A percentile compares a stretch with the other conserved stretches of the same genome.
phyloP scores from a whole-genome alignment of 2,797 vertebrate genomes.

The Melopsittacus undulatus region DNA sequence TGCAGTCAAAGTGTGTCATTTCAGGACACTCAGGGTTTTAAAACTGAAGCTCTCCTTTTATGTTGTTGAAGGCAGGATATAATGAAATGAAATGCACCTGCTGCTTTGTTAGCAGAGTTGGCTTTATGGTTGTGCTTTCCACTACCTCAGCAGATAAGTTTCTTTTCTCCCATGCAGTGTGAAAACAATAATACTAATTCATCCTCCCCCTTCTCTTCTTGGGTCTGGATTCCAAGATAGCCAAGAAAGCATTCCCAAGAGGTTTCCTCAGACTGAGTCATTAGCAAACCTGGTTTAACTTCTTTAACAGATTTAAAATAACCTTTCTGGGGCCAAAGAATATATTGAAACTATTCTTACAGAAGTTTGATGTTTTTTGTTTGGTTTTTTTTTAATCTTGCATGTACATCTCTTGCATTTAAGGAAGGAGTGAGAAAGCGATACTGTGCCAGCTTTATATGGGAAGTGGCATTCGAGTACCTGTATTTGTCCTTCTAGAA shows the following conservation, averaged over 20 bases:
- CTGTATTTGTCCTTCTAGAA: background rate
- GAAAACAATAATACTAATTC: background rate
- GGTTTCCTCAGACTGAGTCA: background rate
- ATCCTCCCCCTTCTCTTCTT: background rate
- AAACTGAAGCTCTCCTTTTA: background rate
- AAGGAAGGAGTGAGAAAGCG: background rate
- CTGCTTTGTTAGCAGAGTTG: background rate
- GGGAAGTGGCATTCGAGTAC: background rate
- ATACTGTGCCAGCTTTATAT: background rate
- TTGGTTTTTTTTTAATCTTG: background rate
- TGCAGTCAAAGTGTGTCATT: background rate
- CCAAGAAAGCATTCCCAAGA: slow-evolving; percentile 19
- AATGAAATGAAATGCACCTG: background rate
- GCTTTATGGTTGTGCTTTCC: background rate
- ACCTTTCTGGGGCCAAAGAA: background rate
- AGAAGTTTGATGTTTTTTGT: background rate
- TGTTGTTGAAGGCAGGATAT: background rate
- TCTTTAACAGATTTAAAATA: slow-evolving; percentile 3
- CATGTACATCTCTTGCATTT: background rate
- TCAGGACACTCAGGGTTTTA: background rate
- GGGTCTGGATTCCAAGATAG: background rate
- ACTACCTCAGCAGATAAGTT: background rate
- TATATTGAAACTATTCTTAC: background rate
- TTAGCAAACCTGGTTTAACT: background rate
- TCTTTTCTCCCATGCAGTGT: background rate